Base-by-base conservation (phyloP, 2,888 invertebrate species). In the Hecatera dysodea region DNA sequence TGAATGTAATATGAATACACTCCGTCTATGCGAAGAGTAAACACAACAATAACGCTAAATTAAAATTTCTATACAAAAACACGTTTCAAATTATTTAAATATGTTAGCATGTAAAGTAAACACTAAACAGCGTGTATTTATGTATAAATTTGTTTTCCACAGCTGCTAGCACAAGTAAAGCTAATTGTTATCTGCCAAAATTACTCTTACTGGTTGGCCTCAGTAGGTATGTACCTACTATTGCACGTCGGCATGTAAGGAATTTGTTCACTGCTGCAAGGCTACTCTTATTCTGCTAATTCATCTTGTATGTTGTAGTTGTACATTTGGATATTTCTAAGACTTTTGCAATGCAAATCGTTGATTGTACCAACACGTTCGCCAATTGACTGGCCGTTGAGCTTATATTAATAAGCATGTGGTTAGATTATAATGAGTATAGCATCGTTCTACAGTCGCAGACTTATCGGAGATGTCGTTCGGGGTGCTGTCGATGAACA, bases 261-360 rank as follows among this genome's bases (percentile, higher is more conserved):
- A 81, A 81, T 80, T 69, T 59, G 46, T 81, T 77, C 78, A 69
- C 78, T 81, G 78, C 67, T 81, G 72, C 78, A 80, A 80, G 78
- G 72, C 66, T 72, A 50, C 60, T 81, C 52, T 59, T 46, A 77
- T 67, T 77, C 67, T 77, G 79, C 72, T 67, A 62, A 79, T 77
- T 79, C 78, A 81, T 81, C 68, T 81, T 53, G 72, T 67, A 72
- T 66, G 61, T 66, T 80, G 55, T 55, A 63, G 53, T 71, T 64
- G 48, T 71, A 48, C 50, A 67, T 62, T 53, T 59, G 67, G 33
- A 67, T 60, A 67, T 65, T 72, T 77, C 57, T 55, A 72, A 72
- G 55, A 65, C 55, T 78, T 73, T 70, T 76, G 44, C 60, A 64
- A 69, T 78, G 65, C 42, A 72, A 65, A 61, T 64, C 24, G 62